Evolutionary conservation across 1,140 invertebrate species (phyloP).

Genomic region (Laodelphax striatellus): DNA sequence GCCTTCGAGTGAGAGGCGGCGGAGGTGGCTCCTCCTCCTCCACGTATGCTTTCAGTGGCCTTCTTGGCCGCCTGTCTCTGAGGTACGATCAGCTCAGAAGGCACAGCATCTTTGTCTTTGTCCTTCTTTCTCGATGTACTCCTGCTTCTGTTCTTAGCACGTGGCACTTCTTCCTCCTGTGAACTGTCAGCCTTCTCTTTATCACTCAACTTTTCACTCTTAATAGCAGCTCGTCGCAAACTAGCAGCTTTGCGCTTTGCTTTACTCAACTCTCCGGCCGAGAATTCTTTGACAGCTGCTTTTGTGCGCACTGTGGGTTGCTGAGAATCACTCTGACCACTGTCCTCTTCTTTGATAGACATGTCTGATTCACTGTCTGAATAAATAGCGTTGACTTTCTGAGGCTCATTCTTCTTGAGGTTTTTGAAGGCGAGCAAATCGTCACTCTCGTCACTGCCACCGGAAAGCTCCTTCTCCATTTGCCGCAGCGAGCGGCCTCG

Average conservation of each 20-base stretch:
- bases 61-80: conserved; percentile 84
- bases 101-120: conserved; percentile 29
- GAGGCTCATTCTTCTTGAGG: conserved; percentile 28
- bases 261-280: conserved; percentile 27
- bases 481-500: conserved; percentile 46
- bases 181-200: conserved; percentile 32
- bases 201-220: conserved; percentile 30
- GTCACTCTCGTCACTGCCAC: conserved; percentile 45
- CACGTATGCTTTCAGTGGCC: conserved; percentile 70
- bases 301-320: conserved; percentile 56
- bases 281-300: conserved; percentile 71
- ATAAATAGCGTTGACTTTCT: conserved; percentile 48
- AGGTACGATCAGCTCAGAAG: conserved; percentile 76
- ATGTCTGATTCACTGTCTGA: conserved; percentile 54
- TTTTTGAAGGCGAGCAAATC: conserved; percentile 39
- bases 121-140: conserved; percentile 39
- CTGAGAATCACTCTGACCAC: conserved; percentile 31
- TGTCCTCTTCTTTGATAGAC: conserved; percentile 29
- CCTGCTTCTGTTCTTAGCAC: conserved; percentile 44
- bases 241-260: conserved; percentile 27
- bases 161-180: conserved; percentile 26
- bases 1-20: conserved; percentile 24
- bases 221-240: conserved; percentile 8
- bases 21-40: conserved; percentile 8
- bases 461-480: conserved; percentile 51